Base-by-base conservation (phyloP, 2,113 vertebrate species). In the Apteryx owenii region DNA sequence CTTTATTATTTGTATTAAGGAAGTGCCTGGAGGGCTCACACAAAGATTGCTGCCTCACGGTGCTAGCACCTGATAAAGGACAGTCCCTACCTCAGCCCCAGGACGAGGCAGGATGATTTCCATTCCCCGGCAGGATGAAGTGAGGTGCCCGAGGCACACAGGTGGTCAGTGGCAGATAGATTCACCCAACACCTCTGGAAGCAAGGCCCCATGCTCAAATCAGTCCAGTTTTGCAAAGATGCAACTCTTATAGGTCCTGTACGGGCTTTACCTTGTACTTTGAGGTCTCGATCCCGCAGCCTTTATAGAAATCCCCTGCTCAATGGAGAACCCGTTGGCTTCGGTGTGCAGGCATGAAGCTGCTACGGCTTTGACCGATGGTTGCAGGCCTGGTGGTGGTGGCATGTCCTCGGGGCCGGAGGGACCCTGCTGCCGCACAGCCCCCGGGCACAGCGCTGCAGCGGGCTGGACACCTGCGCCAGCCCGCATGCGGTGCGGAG, bases 321-420 rank as follows among this genome's bases (percentile, higher is more conserved):
- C 26, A 9, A 0, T 9, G 42, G 36, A 62, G 61, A 44, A 58
- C 36, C 61, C 51, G 12, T 19, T 66, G 19, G 20, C 42, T 85
- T 82, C 3, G 10, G 44, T 0, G 1, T 0, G 4, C 70, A 70
- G 66, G 50, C 18, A 5, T 0, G 14, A 31, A 38, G 29, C 42
- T n/a, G 60, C 2, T 48, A 48, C 18, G 9, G 46, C 46, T 48
- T 19, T 48, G 18, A 48, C 46, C 46, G 46, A 48, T 19, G 46
- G 46, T 19, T 48, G 46, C 46, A 16, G 44, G 14, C 46, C 18
- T 19, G 46, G 36, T 38, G 36, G 44, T 17, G 16, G 44, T 17
- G 16, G 46, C 46, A 19, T 48, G 46, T 18, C 46, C 46, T 48
- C 9, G 46, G 46, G 46, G 44, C 44, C 16, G 16, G 44, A 46